Percentiles rank a stretch among this genome's conserved stretches.
phyloP scores from a whole-genome alignment of 2,797 vertebrate genomes.

The Anguilla pacifica region DNA sequence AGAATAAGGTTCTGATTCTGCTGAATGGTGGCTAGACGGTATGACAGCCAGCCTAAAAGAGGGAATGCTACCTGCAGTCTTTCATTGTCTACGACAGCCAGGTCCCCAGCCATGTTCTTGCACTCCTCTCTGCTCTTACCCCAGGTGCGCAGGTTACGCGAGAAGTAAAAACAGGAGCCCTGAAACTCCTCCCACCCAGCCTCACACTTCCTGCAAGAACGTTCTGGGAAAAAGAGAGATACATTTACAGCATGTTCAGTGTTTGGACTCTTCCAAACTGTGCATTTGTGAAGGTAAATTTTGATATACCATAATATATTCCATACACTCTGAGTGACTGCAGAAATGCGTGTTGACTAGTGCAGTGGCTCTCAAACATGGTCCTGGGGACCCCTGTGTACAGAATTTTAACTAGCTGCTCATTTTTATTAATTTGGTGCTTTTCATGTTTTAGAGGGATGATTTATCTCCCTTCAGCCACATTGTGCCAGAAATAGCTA shows the following conservation, averaged over 20 bases:
- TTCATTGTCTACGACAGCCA: slow-evolving; percentile 58
- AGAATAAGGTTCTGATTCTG: background rate
- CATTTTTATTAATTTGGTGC: too few relatives aligned
- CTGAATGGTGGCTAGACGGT: background rate
- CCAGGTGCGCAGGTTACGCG: slow-evolving; percentile 59
- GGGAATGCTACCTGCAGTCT: slow-evolving; percentile 58
- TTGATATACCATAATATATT: background rate
- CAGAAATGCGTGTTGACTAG: too few relatives aligned
- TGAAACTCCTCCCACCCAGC: slow-evolving; percentile 54
- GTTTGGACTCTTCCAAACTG: background rate
- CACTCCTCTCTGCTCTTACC: slow-evolving; percentile 57
- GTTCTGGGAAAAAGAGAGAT: slow-evolving; percentile 16
- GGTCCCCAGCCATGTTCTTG: slow-evolving; percentile 52
- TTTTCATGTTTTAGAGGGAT: too few relatives aligned
- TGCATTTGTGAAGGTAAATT: background rate
- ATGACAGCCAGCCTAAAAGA: background rate
- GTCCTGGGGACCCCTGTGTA: too few relatives aligned
- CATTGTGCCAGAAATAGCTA: too few relatives aligned
- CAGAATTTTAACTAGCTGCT: too few relatives aligned
- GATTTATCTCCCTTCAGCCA: too few relatives aligned
- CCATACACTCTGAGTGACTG: background rate
- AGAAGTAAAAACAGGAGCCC: slow-evolving; percentile 62
- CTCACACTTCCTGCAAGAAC: slow-evolving; percentile 44
- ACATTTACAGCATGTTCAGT: background rate
- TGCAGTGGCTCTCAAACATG: too few relatives aligned